Conservation (phyloP, 2,888 invertebrate genomes). For the Dione juno region DNA sequence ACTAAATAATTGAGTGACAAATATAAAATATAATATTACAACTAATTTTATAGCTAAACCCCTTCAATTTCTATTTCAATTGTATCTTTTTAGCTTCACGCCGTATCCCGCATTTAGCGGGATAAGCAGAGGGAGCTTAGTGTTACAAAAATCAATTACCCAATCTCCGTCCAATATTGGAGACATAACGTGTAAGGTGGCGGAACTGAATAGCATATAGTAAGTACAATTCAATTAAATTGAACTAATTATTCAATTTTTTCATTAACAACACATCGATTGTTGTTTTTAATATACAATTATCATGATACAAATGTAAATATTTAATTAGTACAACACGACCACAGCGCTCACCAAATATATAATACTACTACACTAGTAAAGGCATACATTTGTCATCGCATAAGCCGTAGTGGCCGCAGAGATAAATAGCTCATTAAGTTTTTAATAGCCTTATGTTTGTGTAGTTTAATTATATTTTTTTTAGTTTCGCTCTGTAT, state of each 20-base stretch:
- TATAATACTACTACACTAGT: neutral
- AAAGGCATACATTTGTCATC: constrained; percentile 30
- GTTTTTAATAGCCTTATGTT: neutral
- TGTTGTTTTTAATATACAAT: constrained; percentile 43
- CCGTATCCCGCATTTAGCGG: no score
- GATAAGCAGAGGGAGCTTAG: no score
- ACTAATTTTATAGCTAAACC: neutral
- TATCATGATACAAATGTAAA: constrained; percentile 36
- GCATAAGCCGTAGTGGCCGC: constrained; percentile 28
- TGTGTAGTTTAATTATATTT: neutral
- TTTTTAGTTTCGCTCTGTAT: neutral
- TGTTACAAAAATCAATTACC: no score
- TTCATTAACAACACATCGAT: constrained; percentile 25
- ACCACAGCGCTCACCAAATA: constrained; percentile 30
- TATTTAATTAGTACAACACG: constrained; percentile 38
- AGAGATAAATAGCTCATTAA: constrained; percentile 28
- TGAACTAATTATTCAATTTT: constrained; percentile 17
- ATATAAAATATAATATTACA: no score
- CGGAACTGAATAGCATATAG: no score
- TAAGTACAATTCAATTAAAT: neutral
- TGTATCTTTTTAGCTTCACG: no score
- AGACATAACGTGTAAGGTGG: no score
- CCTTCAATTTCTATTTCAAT: neutral
- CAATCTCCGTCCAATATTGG: no score
- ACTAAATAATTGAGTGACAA: no score